Evolutionary conservation across 2,888 invertebrate genomes (phyloP), one percentile per base, ranked within the genome.

Genomic region (Campoletis raptor): DNA sequence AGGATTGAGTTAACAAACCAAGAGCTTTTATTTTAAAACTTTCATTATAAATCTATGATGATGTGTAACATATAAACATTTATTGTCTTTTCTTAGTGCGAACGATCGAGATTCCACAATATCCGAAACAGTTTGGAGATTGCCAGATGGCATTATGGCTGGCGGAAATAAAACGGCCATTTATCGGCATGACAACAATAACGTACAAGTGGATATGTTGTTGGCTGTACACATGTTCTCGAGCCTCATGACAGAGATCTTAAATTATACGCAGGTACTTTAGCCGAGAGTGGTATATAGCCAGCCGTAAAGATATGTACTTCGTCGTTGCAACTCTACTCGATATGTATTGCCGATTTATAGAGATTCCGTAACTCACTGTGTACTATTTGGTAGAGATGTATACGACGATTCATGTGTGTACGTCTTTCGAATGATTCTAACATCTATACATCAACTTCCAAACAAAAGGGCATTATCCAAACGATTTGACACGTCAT

Each of bases 111-210:
- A 73, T 76, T 54, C 36, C 24, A 37, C 66, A 57, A 78, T 52
- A 36, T 61, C 69, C 66, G 66, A 57, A 73, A 36, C 48, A 48
- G 67, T 24, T 61, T 15, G 12, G 48, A 81, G 81, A 81, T 78
- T 81, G 85, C 57, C 67, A 81, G 72, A 81, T 81, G 66, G 73
- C 42, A 57, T 70, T 69, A 73, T 40, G 54, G 42, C 30, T 81
- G 61, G n/a, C 52, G 45, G 74, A 80, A 74, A 36, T 54, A 66
- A 72, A 77, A 76, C 37, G 70, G 52, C 30, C 40, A 70, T 76
- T 83, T 69, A 52, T 69, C 76, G 37, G 40, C 48, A 52, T 45
- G 72, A 77, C 76, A 76, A 81, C 72, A 81, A 73, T 81, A 78
- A 78, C 57, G 78, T 67, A 37, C 42, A 52, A 69, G 40, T 76